Conservation (phyloP, 2,888 invertebrate species). For the Oxystoma pomonae region DNA sequence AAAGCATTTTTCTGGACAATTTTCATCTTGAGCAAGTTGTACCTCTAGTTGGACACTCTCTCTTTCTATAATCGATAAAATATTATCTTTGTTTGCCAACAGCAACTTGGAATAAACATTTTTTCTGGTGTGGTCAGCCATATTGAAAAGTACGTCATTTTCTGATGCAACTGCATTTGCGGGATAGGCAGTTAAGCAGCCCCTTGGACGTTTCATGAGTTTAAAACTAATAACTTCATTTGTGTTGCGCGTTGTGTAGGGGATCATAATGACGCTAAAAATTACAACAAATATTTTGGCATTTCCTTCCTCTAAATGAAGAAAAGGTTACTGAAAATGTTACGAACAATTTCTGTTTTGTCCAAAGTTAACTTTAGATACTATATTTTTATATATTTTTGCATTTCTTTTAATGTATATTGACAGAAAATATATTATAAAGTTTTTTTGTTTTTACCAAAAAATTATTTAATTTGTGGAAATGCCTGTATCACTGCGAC, state of each 20-base stretch:
- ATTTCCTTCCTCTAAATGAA: too few species aligned
- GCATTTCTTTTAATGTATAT: too few species aligned
- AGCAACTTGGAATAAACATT: constrained; percentile 74
- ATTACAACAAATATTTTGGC: constrained; percentile 19
- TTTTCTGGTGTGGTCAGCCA: constrained; percentile 51
- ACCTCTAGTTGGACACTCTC: constrained; percentile 66
- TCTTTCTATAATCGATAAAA: constrained; percentile 65
- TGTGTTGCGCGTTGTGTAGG: constrained; percentile 52
- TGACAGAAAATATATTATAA: too few species aligned
- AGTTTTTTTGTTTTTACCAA: too few species aligned
- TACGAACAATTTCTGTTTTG: too few species aligned
- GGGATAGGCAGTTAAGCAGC: constrained; percentile 54
- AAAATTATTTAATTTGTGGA: too few species aligned
- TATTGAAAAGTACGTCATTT: constrained; percentile 42
- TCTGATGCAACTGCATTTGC: constrained; percentile 44
- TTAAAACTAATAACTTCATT: constrained; percentile 73
- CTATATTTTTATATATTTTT: too few species aligned
- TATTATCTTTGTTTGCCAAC: constrained; percentile 64
- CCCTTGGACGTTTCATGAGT: constrained; percentile 66
- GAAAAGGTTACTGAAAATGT: too few species aligned
- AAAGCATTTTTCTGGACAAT: constrained; percentile 79
- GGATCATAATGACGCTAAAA: constrained; percentile 58
- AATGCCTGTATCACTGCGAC: too few species aligned
- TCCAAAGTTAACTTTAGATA: too few species aligned
- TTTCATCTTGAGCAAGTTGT: constrained; percentile 61